phyloP scores from a whole-genome alignment of 2,797 vertebrate species.

The Tragopan temminckii region DNA sequence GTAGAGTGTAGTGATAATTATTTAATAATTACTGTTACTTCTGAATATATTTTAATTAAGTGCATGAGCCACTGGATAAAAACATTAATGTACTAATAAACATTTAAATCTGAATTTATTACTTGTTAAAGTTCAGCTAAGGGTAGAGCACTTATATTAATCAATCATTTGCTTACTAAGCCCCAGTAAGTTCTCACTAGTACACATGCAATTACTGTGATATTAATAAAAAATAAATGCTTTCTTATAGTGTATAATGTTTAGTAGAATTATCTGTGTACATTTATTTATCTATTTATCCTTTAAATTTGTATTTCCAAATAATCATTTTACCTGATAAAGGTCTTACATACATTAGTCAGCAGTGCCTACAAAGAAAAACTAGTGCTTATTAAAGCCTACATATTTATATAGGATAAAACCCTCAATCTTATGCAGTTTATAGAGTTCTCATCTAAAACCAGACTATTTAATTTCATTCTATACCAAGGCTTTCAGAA shows the following conservation, averaged over 20 bases:
- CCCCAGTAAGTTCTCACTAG: background rate
- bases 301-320: background rate
- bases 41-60: constrained; percentile 21
- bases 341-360: background rate
- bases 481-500: background rate
- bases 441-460: background rate
- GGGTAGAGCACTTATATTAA: background rate
- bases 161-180: constrained; percentile 4
- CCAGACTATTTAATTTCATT: background rate
- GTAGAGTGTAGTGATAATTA: background rate
- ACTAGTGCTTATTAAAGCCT: background rate
- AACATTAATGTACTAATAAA: background rate
- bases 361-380: background rate
- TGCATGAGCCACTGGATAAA: constrained; percentile 1
- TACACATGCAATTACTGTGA: background rate
- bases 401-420: background rate
- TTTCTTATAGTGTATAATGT: background rate
- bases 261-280: background rate
- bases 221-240: background rate
- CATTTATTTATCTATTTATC: background rate
- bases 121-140: constrained; percentile 8
- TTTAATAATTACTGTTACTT: background rate
- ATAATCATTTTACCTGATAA: background rate
- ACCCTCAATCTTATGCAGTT: background rate
- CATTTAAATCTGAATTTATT: constrained; percentile 37